Evolutionary conservation across 1,140 invertebrate species (phyloP).

Genomic region (Pectinophora gossypiella): DNA sequence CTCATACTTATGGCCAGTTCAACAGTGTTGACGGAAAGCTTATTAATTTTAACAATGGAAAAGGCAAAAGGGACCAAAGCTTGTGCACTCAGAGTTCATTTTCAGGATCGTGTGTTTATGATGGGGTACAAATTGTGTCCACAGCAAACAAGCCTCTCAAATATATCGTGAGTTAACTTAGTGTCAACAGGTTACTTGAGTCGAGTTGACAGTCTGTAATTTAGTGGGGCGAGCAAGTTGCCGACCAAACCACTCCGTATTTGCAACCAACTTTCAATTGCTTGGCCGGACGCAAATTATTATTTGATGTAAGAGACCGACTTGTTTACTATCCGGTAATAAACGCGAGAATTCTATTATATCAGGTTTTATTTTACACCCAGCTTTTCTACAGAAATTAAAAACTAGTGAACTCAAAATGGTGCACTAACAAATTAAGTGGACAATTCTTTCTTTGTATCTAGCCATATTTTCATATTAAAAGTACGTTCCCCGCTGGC

Average conservation of each 20-base stretch:
- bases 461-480: constrained; percentile 63
- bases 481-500: constrained; percentile 43
- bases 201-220: constrained; percentile 66
- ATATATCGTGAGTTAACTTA: constrained; percentile 25
- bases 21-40: too few species aligned
- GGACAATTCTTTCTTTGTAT: constrained; percentile 46
- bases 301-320: background rate
- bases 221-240: constrained; percentile 54
- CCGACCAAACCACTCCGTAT: constrained; percentile 51
- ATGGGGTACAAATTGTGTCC: background rate
- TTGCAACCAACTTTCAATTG: constrained; percentile 67
- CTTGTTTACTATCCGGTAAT: too few species aligned
- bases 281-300: constrained; percentile 34
- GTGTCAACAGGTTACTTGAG: constrained; percentile 71
- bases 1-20: too few species aligned
- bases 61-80: too few species aligned
- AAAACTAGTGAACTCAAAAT: too few species aligned
- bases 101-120: too few species aligned
- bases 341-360: too few species aligned
- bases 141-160: constrained; percentile 30
- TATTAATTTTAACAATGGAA: too few species aligned
- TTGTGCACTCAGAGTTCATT: too few species aligned
- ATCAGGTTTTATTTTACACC: too few species aligned
- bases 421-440: constrained; percentile 45
- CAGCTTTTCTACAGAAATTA: too few species aligned